Base-by-base conservation (phyloP, 2,113 vertebrate genomes). In the Cardinalis cardinalis region DNA sequence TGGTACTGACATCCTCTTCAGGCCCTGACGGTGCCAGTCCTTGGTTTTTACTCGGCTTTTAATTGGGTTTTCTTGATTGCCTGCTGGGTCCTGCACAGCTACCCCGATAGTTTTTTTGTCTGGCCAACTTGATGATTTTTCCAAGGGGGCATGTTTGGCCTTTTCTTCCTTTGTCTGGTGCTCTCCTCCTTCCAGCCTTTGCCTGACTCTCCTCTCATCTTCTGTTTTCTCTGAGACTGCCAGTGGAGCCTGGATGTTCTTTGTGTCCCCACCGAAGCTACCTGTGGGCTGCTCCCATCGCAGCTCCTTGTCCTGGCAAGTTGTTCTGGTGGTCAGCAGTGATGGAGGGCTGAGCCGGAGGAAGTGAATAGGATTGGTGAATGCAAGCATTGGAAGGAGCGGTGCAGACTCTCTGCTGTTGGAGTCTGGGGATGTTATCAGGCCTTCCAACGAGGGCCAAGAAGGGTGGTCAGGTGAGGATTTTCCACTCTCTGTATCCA, bases 81-180 rank as follows among this genome's bases (percentile, higher is more conserved):
- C 58, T 23, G 26, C 75, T 18, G 43, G 40, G 13, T 90, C 51
- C 73, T 88, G 66, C 53, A 68, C 28, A 46, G 52, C 69, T 26
- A 51, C 23, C n/a, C 56, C 66, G 6, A 21, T 2, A 1, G 4
- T 1, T 56, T 80, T 94, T 80, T 95, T 95, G 29, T 97, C 93
- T 28, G 97, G 97, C 92, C 97, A 98, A 82, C 98, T 98, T 51
- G 96, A 97, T 3, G 97, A 94, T 82, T 98, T 98, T 94, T 98
- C 98, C 77, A 98, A 95, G 4, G 91, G 96, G 7, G 83, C 65
- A 26, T 97, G 97, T 65, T 81, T 85, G 44, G 84, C 41, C 23
- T 7, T 29, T 75, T 70, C 71, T 32, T 68, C 79, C 60, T 75
- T 94, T 36, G 68, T 58, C 24, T 84, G 92, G 60, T 18, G 14